phyloP scores from a whole-genome alignment of 2,888 invertebrate species.

The Leucophenga montana region DNA sequence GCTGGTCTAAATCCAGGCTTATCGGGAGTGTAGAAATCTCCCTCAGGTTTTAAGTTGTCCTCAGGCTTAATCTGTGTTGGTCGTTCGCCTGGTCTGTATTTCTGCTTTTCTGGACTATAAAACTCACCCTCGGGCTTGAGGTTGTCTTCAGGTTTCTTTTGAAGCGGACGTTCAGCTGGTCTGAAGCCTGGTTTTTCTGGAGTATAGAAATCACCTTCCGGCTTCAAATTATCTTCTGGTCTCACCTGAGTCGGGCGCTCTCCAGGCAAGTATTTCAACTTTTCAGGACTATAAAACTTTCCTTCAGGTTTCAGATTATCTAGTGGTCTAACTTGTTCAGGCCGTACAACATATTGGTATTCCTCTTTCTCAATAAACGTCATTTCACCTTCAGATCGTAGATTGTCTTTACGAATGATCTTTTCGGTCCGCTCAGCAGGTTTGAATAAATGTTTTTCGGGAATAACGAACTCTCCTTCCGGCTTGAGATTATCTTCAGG shows the following conservation, averaged over 20 bases:
- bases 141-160: too few species aligned
- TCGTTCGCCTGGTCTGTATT: too few species aligned
- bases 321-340: conserved; percentile 75
- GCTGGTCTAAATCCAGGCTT: conserved; percentile 41
- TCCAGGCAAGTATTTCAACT: conserved; percentile 70
- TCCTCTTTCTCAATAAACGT: conserved; percentile 55
- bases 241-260: conserved; percentile 74
- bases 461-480: conserved; percentile 76
- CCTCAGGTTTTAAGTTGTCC: conserved; percentile 73
- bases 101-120: conserved; percentile 75
- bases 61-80: conserved; percentile 70
- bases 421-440: conserved; percentile 73
- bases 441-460: conserved; percentile 71
- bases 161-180: too few species aligned
- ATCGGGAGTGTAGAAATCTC: conserved; percentile 74
- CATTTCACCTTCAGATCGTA: conserved; percentile 76
- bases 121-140: too few species aligned
- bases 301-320: conserved; percentile 72
- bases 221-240: conserved; percentile 74
- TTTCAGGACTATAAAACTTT: conserved; percentile 54
- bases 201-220: conserved; percentile 76
- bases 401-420: conserved; percentile 75
- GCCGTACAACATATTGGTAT: conserved; percentile 73
- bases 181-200: conserved; percentile 74
- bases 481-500: conserved; percentile 76